phyloP scores from a whole-genome alignment of 2,797 vertebrate genomes.

The Limosa lapponica region DNA sequence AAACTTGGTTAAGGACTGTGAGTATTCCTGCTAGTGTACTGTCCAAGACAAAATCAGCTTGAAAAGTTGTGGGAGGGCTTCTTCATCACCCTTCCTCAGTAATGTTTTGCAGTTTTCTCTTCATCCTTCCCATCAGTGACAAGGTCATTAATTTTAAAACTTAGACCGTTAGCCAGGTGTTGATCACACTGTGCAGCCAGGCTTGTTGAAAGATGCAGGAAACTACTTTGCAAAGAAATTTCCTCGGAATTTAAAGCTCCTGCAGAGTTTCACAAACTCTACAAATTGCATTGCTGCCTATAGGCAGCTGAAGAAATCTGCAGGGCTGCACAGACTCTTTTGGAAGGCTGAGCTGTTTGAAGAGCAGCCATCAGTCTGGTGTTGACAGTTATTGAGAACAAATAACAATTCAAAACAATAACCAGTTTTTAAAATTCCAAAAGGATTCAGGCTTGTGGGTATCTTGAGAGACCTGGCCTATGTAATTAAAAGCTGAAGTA shows the following conservation, averaged over 20 bases:
- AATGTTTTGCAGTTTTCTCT: neutral
- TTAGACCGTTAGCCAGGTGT: neutral
- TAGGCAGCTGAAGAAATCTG: neutral
- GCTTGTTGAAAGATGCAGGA: neutral
- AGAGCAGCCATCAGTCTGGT: neutral
- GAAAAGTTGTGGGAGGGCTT: neutral
- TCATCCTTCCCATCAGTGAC: neutral
- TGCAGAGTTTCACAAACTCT: neutral
- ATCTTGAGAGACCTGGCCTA: neutral
- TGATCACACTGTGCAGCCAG: neutral
- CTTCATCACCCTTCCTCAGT: neutral
- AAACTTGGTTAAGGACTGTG: neutral
- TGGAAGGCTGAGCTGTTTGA: neutral
- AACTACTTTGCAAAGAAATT: conserved; percentile 7
- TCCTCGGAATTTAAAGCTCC: neutral
- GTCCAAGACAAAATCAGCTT: neutral
- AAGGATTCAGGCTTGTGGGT: neutral
- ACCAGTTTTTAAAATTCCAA: neutral
- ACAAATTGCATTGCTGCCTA: neutral
- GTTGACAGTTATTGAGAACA: neutral
- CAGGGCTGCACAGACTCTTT: neutral
- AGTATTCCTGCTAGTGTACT: neutral
- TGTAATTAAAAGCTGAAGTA: neutral
- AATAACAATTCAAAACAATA: conserved; percentile 4
- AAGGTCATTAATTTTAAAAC: neutral